phyloP scores from a whole-genome alignment of 1,140 invertebrate genomes.

The Drosophila pectinifera region DNA sequence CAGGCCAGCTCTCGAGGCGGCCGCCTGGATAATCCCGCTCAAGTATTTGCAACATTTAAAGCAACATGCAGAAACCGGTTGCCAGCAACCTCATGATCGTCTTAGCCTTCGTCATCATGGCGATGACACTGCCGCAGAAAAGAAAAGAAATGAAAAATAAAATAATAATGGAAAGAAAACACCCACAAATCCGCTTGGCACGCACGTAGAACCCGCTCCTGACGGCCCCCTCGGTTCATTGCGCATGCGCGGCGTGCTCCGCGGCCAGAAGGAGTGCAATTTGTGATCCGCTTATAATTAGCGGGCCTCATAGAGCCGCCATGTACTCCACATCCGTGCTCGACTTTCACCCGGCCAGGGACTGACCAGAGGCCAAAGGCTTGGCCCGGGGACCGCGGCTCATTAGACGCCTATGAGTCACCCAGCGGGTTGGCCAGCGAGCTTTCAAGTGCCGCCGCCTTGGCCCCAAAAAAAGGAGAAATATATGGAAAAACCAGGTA shows the following conservation, averaged over 20 bases:
- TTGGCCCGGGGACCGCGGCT: slow-evolving; percentile 41
- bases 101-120: slow-evolving; percentile 28
- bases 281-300: slow-evolving; percentile 70
- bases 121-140: slow-evolving; percentile 63
- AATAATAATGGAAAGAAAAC: slow-evolving; percentile 45
- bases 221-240: slow-evolving; percentile 53
- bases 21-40: slow-evolving; percentile 73
- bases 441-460: slow-evolving; percentile 56
- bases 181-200: slow-evolving; percentile 81
- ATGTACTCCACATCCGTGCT: slow-evolving; percentile 27
- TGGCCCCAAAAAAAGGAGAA: slow-evolving; percentile 60
- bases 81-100: slow-evolving; percentile 36
- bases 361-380: slow-evolving; percentile 6
- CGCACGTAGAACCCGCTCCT: slow-evolving; percentile 62
- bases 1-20: slow-evolving; percentile 47
- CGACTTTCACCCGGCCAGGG: slow-evolving; percentile 61
- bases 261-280: slow-evolving; percentile 37
- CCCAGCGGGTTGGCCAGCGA: slow-evolving; percentile 44
- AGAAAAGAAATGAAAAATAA: too few species aligned
- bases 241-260: slow-evolving; percentile 72
- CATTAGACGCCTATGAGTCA: slow-evolving; percentile 76
- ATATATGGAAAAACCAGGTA: slow-evolving; percentile 30
- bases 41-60: slow-evolving; percentile 79
- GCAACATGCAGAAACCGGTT: slow-evolving; percentile 76
- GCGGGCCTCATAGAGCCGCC: slow-evolving; percentile 61